Base-by-base conservation (phyloP, 2,888 invertebrate species). In the Acrobasis repandana region DNA sequence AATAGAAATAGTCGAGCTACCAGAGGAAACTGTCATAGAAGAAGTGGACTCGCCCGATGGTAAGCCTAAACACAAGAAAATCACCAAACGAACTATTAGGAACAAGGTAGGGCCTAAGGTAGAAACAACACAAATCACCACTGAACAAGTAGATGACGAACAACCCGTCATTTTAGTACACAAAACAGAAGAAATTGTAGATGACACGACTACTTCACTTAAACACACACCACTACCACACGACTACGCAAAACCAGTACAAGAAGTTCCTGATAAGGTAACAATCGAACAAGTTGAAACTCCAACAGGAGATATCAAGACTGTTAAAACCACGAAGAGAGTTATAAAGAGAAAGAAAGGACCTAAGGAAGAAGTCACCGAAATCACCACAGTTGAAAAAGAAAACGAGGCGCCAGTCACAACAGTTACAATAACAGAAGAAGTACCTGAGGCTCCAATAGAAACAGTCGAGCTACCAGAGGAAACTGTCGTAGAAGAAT, bases 71-170 rank as follows among this genome's bases (percentile, higher is more conserved):
- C 43, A 61, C 9, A 69, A 65, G 51, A 67, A 64, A 60, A 63
- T 74, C n/a, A 72, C 65, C 0, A 70, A 66, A 10, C 84, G 86
- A 63, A 90, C 28, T 28, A 28, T 93, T n/a, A 91, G 88, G 69
- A 92, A 75, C 56, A 71, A 70, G 9, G 65, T 68, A 46, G 75
- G 75, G 64, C 59, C 74, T 16, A 28, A 28, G 28, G 28, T 28
- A 28, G 28, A 28, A 28, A 28, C 28, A 28, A 28, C 28, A 28
- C 28, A 28, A 28, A 63, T 83, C 75, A 72, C 66, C 9, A 77
- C 89, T 1, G 64, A 82, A 63, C 86, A 90, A 69, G 89, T 90
- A 75, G 85, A 87, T 63, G 86, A 88, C 48, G 87, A 82, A 69
- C 69, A 86, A 79, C 77, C 90, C 69, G 70, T 88, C 73, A 76